Evolutionary conservation across 2,797 vertebrate species (phyloP).

Genomic region (Loris lydekkerianus): DNA sequence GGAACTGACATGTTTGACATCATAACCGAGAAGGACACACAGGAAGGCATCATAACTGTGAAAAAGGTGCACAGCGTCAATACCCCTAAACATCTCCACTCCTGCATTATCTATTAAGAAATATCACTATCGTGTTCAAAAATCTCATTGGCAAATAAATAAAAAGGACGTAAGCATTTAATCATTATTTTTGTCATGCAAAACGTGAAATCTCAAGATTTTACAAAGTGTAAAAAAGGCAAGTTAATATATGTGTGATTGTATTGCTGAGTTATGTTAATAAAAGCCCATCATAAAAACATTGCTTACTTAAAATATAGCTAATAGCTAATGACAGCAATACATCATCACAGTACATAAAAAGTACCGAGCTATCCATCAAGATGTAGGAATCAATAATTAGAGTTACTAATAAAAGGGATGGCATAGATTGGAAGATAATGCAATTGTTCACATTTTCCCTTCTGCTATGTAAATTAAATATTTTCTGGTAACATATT

Average conservation of each 20-base stretch:
- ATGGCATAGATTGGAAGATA: slow-evolving; percentile 70
- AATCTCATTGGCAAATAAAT: neutral
- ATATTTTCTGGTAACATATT: slow-evolving; percentile 68
- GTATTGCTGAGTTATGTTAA: slow-evolving; percentile 16
- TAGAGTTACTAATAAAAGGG: slow-evolving; percentile 74
- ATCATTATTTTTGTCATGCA: neutral
- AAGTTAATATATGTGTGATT: slow-evolving; percentile 49
- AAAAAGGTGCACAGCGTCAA: slow-evolving; percentile 87
- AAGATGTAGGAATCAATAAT: slow-evolving; percentile 75
- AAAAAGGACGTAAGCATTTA: neutral
- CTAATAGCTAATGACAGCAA: slow-evolving; percentile 60
- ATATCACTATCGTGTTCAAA: neutral
- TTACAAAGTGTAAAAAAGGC: slow-evolving; percentile 3
- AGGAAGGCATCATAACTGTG: slow-evolving; percentile 91
- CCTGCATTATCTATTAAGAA: neutral
- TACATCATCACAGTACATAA: slow-evolving; percentile 60
- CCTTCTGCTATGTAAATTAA: slow-evolving; percentile 75
- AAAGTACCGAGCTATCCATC: slow-evolving; percentile 33
- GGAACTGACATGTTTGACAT: slow-evolving; percentile 91
- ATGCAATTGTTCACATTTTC: slow-evolving; percentile 78
- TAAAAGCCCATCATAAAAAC: neutral
- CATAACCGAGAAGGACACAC: slow-evolving; percentile 89
- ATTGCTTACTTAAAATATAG: slow-evolving; percentile 36
- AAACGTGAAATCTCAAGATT: slow-evolving; percentile 31
- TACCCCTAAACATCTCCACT: neutral